Conservation (phyloP, 2,888 invertebrate genomes). For the Eilema griseolum region DNA sequence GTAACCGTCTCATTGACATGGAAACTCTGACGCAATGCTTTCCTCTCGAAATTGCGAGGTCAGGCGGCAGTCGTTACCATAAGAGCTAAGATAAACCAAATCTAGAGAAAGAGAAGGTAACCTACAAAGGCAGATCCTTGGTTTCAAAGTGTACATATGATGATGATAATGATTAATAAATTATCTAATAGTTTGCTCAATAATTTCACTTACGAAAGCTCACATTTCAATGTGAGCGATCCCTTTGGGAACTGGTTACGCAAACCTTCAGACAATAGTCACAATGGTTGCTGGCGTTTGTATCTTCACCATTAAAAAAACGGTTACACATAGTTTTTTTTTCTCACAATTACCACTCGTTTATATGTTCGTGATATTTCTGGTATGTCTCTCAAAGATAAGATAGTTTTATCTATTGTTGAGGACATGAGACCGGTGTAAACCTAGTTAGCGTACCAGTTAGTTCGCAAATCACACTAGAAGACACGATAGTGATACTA, state of each 20-base stretch:
- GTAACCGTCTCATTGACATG: no score
- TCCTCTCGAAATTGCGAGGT: no score
- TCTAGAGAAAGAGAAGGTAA: no score
- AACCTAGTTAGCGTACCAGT: not conserved
- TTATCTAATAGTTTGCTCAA: constrained; percentile 25
- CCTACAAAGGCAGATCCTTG: no score
- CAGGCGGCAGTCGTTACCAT: no score
- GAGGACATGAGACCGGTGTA: constrained; percentile 24
- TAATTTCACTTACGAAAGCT: constrained; percentile 44
- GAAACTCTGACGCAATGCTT: no score
- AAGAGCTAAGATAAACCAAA: no score
- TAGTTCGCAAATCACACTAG: not conserved
- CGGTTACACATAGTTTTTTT: constrained; percentile 33
- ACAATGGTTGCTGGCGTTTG: constrained; percentile 35
- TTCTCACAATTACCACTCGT: constrained; percentile 43
- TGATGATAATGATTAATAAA: not conserved
- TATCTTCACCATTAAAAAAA: constrained; percentile 31
- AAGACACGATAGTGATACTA: not conserved
- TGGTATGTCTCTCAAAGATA: constrained; percentile 34
- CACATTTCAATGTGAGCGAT: constrained; percentile 27
- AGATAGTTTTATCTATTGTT: constrained; percentile 29
- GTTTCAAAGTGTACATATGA: no score
- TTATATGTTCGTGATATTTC: constrained; percentile 32
- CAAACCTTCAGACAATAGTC: constrained; percentile 44
- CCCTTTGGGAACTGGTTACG: constrained; percentile 44